A percentile compares a stretch with the other conserved stretches of the same genome.
Conservation (phyloP, 2,113 vertebrate species). For the Cheirogaleus medius region DNA sequence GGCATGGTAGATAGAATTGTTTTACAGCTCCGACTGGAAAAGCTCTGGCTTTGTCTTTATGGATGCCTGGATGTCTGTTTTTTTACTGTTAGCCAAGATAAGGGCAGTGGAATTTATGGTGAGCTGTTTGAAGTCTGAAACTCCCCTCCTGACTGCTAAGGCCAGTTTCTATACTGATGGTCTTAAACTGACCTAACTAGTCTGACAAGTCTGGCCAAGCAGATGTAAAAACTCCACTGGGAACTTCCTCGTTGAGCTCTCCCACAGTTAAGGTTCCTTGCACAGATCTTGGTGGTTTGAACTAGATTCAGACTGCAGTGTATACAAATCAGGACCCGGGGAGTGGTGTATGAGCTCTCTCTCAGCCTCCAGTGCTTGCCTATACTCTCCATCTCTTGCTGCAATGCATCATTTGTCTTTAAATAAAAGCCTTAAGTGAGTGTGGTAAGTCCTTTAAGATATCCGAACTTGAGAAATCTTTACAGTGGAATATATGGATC, state of each 20-base stretch:
- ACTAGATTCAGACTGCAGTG: neutral
- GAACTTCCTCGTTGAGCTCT: neutral
- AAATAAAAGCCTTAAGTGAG: constrained; percentile 15
- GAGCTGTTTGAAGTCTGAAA: neutral
- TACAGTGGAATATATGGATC: neutral
- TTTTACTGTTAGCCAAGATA: neutral
- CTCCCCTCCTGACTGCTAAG: neutral
- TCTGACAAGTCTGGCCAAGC: neutral
- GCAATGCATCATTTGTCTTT: neutral
- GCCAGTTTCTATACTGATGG: neutral
- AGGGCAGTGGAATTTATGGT: neutral
- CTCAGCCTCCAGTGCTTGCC: neutral
- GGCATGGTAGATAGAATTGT: neutral
- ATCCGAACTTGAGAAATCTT: neutral
- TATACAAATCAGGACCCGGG: neutral
- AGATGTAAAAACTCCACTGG: neutral
- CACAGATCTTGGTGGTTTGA: neutral
- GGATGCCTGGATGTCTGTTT: neutral
- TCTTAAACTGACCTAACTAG: neutral
- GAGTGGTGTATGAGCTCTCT: neutral
- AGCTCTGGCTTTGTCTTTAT: neutral
- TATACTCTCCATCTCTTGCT: neutral
- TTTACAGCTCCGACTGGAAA: neutral
- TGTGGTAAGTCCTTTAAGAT: neutral
- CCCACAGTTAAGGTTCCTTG: neutral